These are phyloP conservation scores for Syrphus vitripennis DNA, from an alignment of 2,888 invertebrate species.

Conservation along the genomic window DNA sequence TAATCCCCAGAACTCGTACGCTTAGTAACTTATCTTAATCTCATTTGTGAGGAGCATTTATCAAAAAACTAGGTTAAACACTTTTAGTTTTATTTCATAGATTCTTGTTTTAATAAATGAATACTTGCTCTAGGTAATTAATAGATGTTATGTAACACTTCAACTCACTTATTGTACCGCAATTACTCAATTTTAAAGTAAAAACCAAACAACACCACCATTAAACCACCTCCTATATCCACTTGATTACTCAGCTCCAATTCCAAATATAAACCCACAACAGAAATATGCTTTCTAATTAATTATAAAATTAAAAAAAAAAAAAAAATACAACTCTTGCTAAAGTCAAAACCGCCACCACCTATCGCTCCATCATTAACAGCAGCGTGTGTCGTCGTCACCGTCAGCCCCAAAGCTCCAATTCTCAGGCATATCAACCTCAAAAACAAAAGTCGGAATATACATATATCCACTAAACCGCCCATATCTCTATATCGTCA, in stretches of 20 bases:
- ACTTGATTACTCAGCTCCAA: constrained; percentile 27
- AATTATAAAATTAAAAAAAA: constrained; percentile 27
- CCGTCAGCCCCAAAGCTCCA: constrained; percentile 17
- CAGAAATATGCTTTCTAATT: constrained; percentile 38
- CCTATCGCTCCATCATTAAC: background rate
- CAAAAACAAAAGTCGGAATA: constrained; percentile 6
- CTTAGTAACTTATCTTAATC: no score
- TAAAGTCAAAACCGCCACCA: constrained; percentile 11
- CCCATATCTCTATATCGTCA: constrained; percentile 32
- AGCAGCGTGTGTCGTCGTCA: background rate
- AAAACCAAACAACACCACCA: background rate
- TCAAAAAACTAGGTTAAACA: no score
- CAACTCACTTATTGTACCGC: background rate
- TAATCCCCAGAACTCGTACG: no score
- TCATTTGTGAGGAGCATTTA: no score
- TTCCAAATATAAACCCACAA: background rate
- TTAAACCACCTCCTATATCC: constrained; percentile 23
- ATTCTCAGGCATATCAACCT: constrained; percentile 10
- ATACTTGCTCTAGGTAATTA: background rate
- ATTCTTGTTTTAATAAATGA: background rate
- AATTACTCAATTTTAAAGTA: constrained; percentile 29
- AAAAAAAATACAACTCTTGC: background rate
- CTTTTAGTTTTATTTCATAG: no score
- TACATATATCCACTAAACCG: background rate
- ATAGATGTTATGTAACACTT: background rate